Base-by-base conservation (phyloP, 2,888 invertebrate genomes). In the Cetonia aurata region DNA sequence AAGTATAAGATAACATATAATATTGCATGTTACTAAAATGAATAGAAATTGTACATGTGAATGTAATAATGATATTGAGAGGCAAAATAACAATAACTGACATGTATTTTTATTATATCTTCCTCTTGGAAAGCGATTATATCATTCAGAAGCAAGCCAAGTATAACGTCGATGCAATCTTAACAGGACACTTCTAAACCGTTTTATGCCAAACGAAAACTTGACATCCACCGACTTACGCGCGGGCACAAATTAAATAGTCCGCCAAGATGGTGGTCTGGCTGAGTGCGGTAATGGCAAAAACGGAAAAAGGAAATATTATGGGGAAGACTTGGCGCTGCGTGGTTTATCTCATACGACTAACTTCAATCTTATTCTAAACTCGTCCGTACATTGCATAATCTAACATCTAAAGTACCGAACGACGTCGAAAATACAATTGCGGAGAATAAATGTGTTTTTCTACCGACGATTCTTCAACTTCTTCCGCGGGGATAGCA, bases 331-430 rank as follows among this genome's bases (percentile, higher is more conserved):
- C 50, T 65, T 19, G 50, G 50, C 52, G 37, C 10, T n/a, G 37
- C 69, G 62, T 69, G 69, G 31, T 69, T 62, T 69, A 69, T 69
- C 69, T 69, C 53, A 44, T 60, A 48, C 53, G 44, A 44, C 60
- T 53, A 55, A 69, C 62, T 60, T 44, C 69, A 52, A 69, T 69
- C 69, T 69, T 69, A 69, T 69, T 69, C 60, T 69, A 69, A 69
- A 52, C 69, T 52, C 69, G 62, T 69, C 53, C 60, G 52, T 37
- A 62, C 69, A 52, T 53, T 62, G 62, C 52, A 60, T 62, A 69
- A 69, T 69, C 69, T 69, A 60, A 53, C 50, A 62, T 69, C 69
- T 69, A 52, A 62, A 69, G 62, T 62, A 52, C 53, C 55, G 69
- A 69, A 69, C 55, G 62, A 41, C 62, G 69, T 60, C 53, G 69